Conservation (phyloP, 92 coral and sea anemone genomes). For the Actinostola sp. region DNA sequence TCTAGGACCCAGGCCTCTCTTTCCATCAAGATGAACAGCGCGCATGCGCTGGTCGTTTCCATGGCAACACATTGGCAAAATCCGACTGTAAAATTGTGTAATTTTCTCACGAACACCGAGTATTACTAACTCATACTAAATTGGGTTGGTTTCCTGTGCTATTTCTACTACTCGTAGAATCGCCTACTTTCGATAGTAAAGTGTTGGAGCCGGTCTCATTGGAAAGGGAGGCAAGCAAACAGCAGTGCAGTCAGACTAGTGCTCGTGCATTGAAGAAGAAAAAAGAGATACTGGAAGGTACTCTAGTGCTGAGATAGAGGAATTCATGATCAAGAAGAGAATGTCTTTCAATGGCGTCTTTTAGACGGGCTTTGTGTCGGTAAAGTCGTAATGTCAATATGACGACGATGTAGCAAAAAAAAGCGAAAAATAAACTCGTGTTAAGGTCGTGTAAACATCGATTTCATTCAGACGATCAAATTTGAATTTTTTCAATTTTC, state of each 20-base stretch:
- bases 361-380: not conserved
- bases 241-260: not conserved
- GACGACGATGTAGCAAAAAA: not conserved
- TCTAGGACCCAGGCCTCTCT: slow-evolving; percentile 29
- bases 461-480: slow-evolving; percentile 14
- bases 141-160: too few relatives aligned
- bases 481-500: slow-evolving; percentile 2
- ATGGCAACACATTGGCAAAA: not conserved
- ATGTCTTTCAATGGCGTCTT: not conserved
- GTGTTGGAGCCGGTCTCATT: too few relatives aligned
- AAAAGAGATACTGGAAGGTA: not conserved
- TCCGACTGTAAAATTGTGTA: not conserved
- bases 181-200: too few relatives aligned
- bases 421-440: not conserved
- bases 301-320: not conserved
- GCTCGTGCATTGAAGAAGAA: slow-evolving; percentile 12
- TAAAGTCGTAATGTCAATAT: not conserved
- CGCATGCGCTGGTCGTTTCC: slow-evolving; percentile 9
- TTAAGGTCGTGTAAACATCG: slow-evolving; percentile 10
- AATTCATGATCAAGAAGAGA: not conserved
- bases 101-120: too few relatives aligned
- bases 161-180: too few relatives aligned
- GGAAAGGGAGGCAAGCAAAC: slow-evolving; percentile 17
- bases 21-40: slow-evolving; percentile 10
- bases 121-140: too few relatives aligned